phyloP scores from a whole-genome alignment of 2,888 invertebrate genomes.

The Chydorus sphaericus region DNA sequence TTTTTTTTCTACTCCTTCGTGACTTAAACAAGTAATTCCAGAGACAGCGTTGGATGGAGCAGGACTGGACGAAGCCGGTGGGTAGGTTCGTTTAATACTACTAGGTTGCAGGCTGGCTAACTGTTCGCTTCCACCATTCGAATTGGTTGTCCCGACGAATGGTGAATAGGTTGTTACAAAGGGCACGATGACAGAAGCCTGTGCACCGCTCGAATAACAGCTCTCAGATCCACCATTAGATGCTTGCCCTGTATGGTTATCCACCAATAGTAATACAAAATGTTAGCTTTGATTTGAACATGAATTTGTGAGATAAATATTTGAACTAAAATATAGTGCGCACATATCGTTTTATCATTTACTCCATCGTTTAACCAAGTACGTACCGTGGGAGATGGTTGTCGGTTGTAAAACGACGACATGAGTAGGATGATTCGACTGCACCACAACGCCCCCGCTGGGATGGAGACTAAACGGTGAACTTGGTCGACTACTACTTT shows the following conservation, averaged over 20 bases:
- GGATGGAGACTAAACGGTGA: conserved; percentile 3
- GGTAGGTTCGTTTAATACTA: conserved; percentile 10
- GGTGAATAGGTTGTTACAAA: conserved; percentile 1
- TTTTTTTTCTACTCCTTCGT: conserved; percentile 5
- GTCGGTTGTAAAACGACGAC: conserved; percentile 9
- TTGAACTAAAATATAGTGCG: background rate
- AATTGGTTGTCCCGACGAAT: background rate
- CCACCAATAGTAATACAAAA: too few species aligned
- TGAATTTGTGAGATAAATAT: background rate
- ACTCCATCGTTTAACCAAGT: too few species aligned
- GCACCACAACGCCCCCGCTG: conserved; percentile 6
- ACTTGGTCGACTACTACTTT: conserved; percentile 4
- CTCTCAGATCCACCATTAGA: background rate
- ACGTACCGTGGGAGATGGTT: background rate
- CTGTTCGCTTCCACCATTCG: background rate
- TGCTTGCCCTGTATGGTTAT: background rate
- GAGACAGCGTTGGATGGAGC: background rate
- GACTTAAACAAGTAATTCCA: background rate
- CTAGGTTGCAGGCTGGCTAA: background rate
- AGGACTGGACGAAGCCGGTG: conserved; percentile 5
- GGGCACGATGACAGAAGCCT: background rate
- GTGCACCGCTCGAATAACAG: background rate
- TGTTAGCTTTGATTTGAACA: too few species aligned
- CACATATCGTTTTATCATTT: background rate
- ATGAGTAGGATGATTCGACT: conserved; percentile 7